These are phyloP conservation scores for Psittacus erithacus DNA, from an alignment of 2,113 vertebrate species.

Conservation along the genomic window DNA sequence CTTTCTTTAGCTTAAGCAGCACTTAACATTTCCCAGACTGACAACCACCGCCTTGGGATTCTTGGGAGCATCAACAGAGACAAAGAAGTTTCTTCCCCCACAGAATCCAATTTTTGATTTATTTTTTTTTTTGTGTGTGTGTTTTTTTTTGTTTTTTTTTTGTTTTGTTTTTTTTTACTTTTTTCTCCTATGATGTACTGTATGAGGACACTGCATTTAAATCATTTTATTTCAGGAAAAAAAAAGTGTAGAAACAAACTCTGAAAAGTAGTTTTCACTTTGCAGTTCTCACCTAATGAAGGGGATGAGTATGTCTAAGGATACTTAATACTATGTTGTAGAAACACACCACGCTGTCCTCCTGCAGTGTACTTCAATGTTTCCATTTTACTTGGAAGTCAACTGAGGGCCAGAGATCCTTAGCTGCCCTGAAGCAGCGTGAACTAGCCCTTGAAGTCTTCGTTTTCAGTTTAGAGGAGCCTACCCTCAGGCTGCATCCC, in stretches of 20 bases:
- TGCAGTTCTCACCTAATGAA: background rate
- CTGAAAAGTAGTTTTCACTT: background rate
- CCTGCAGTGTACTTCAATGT: background rate
- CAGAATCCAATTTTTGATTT: background rate
- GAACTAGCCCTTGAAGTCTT: background rate
- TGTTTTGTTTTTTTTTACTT: background rate
- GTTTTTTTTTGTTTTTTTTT: background rate
- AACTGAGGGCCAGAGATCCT: background rate
- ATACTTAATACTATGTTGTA: background rate
- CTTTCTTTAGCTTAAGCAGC: background rate
- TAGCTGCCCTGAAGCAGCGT: background rate
- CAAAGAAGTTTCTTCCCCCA: background rate
- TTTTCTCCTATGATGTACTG: fast-evolving
- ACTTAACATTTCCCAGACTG: background rate
- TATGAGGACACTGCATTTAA: background rate
- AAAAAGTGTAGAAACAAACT: background rate
- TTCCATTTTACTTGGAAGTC: background rate
- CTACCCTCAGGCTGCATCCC: background rate
- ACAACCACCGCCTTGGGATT: background rate
- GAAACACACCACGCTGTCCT: background rate
- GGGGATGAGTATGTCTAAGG: background rate
- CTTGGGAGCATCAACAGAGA: background rate
- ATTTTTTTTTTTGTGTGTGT: no score
- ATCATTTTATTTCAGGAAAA: fast-evolving
- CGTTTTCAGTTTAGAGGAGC: background rate